These are phyloP conservation scores for Drosophila neutralis DNA, from an alignment of 2,888 invertebrate genomes.

Conservation along the genomic window DNA sequence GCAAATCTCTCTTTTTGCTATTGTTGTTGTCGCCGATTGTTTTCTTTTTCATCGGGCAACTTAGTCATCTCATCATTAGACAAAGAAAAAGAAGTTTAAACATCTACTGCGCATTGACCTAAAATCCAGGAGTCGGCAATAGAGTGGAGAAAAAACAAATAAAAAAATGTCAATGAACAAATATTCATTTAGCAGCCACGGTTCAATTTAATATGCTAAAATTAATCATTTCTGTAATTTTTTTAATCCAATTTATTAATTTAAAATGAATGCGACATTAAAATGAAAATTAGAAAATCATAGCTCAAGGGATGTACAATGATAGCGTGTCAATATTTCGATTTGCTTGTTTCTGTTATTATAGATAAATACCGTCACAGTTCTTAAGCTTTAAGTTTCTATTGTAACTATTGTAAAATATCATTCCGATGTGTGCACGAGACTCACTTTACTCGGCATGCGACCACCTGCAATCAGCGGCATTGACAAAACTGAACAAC, in stretches of 20 bases:
- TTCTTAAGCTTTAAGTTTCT: not conserved
- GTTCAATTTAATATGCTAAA: not conserved
- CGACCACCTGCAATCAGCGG: slow-evolving; percentile 9
- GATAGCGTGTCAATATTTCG: not conserved
- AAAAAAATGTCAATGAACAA: not conserved
- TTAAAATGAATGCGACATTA: not conserved
- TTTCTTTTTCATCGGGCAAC: slow-evolving; percentile 21
- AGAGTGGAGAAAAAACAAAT: slow-evolving; percentile 11
- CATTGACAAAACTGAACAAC: not conserved
- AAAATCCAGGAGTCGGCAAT: slow-evolving; percentile 34
- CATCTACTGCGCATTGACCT: slow-evolving; percentile 46
- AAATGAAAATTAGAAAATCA: not conserved
- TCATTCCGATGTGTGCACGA: not conserved
- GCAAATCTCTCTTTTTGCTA: not conserved
- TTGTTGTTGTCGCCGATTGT: slow-evolving; percentile 1
- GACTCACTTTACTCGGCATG: slow-evolving; percentile 10
- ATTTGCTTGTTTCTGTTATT: not conserved
- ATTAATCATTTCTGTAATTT: not conserved
- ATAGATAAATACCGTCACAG: not conserved
- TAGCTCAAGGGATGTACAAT: not conserved
- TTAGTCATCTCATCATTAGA: slow-evolving; percentile 29
- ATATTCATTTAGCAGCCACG: not conserved
- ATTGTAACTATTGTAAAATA: not conserved
- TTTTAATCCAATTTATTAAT: not conserved
- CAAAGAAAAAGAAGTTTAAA: slow-evolving; percentile 13